Evolutionary conservation across 2,797 vertebrate genomes (phyloP), one percentile per base, ranked within the genome.

Genomic region (Oryzias sinensis): DNA sequence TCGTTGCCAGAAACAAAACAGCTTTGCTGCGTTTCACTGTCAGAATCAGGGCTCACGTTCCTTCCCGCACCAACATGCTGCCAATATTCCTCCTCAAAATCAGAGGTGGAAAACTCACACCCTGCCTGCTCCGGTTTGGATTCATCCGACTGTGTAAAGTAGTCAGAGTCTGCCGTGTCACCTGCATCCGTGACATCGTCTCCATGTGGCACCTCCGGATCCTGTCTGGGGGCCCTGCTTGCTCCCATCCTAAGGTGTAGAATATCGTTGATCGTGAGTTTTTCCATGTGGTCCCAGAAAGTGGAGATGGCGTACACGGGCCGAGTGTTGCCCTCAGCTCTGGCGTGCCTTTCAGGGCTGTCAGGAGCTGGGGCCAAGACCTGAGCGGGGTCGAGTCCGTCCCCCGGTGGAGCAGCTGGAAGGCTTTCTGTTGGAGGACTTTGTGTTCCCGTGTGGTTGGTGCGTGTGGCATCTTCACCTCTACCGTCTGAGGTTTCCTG

Each of bases 231-330:
- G 57, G 80, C 64, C 0, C 37, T 55, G 49, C 63, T 70, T 61
- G 61, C 54, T 2, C 56, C 41, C 72, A 63, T 62, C 73, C 80
- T 85, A 2, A 93, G 81, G 58, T 90, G 87, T 58, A 93, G 81
- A 65, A 93, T 91, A 56, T 93, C 90, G 55, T 91, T 91, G 60
- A 93, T 93, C 0, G 93, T 93, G 50, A 92, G 48, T 73, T 91
- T 93, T 80, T 93, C 92, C 90, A 93, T 92, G 76, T 93, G 89
- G 33, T 93, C 82, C 93, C 93, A 93, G 64, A 93, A 93, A 14
- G 86, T 77, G 24, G 92, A 93, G 58, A 93, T 90, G 17, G 89
- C 89, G 13, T 81, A 92, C 46, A 92, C 82, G 0, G 89, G 85
- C 9, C 24, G 80, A 62, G 57, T 5, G 53, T 74, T 59, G 20